Evolutionary conservation across 2,113 vertebrate species (phyloP).

Genomic region (Romanogobio albipinnatus): DNA sequence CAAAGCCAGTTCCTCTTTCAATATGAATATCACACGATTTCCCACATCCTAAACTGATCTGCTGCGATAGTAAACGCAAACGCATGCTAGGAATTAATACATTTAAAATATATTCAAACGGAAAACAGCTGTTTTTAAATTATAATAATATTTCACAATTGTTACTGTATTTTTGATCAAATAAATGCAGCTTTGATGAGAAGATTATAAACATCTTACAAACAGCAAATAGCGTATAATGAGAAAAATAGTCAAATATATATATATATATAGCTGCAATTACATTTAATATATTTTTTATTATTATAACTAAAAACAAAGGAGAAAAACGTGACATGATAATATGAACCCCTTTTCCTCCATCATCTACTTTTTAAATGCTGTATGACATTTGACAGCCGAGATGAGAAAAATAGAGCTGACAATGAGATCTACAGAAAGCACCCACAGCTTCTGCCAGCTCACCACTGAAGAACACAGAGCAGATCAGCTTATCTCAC

Average conservation of each 20-base stretch:
- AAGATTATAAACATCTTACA: not conserved
- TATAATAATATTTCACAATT: not conserved
- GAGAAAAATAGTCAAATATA: no score
- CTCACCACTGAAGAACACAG: not conserved
- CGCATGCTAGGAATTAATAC: not conserved
- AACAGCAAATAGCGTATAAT: not conserved
- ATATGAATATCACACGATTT: constrained; percentile 3
- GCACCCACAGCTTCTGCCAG: not conserved
- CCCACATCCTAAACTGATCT: not conserved
- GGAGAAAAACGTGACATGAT: not conserved
- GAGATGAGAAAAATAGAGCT: not conserved
- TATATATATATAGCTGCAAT: not conserved
- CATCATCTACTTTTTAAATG: not conserved
- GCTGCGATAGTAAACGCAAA: not conserved
- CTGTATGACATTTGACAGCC: not conserved
- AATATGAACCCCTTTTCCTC: not conserved
- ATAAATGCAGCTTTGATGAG: not conserved
- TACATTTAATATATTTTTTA: not conserved
- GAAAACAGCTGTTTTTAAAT: not conserved
- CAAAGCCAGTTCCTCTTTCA: constrained; percentile 49
- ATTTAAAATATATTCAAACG: not conserved
- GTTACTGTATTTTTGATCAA: not conserved
- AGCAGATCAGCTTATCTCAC: constrained; percentile 10
- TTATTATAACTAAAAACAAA: not conserved
- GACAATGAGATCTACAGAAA: not conserved